phyloP scores from a whole-genome alignment of 2,888 invertebrate genomes.

The Pemphredon lugubris region DNA sequence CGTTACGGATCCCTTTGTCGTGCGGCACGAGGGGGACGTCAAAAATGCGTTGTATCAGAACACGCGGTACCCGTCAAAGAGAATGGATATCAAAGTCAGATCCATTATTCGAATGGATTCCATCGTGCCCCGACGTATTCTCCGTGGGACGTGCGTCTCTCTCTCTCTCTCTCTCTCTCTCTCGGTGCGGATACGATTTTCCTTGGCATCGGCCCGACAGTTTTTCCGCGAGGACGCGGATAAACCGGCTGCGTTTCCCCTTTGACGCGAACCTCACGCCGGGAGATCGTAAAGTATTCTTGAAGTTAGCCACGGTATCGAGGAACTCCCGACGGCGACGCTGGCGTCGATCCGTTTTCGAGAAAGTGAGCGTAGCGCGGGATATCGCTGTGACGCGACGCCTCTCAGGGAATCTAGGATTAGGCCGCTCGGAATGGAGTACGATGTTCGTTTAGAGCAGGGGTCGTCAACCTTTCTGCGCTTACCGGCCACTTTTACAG shows the following conservation, averaged over 20 bases:
- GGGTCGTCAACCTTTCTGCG: no score
- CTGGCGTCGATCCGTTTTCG: no score
- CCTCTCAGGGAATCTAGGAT: no score
- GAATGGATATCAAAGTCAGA: slow-evolving; percentile 51
- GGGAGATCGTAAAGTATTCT: no score
- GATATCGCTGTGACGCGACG: no score
- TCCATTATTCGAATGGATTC: slow-evolving; percentile 58
- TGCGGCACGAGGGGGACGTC: background rate
- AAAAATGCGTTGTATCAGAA: slow-evolving; percentile 28
- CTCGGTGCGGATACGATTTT: slow-evolving; percentile 37
- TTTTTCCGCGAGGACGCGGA: slow-evolving; percentile 11
- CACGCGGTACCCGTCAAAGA: slow-evolving; percentile 39
- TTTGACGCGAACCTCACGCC: slow-evolving; percentile 15
- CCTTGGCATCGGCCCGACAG: no score
- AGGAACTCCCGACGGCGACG: no score
- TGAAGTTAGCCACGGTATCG: background rate
- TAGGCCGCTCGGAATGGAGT: no score
- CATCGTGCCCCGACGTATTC: slow-evolving; percentile 4
- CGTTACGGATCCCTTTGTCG: slow-evolving; percentile 44
- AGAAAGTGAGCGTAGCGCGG: no score
- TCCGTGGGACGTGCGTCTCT: slow-evolving; percentile 8
- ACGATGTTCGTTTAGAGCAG: no score
- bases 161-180: slow-evolving; percentile 19
- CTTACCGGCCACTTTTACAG: no score
- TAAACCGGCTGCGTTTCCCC: no score